Base-by-base conservation (phyloP, 2,797 vertebrate genomes). In the Zalophus californianus region DNA sequence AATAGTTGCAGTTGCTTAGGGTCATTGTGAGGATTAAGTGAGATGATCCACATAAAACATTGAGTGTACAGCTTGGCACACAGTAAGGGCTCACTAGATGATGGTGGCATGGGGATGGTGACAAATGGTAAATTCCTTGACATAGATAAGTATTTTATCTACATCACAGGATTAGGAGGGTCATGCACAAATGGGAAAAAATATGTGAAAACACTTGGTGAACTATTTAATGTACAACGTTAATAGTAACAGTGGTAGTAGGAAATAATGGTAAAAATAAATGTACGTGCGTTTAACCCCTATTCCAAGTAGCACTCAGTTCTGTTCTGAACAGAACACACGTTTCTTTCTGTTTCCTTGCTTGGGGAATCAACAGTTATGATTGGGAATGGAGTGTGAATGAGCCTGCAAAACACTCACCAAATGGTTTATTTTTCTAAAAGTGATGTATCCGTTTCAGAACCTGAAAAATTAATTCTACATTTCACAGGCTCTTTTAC, bases 401-500 rank as follows among this genome's bases (percentile, higher is more conserved):
- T 56, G 41, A 97, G 41, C 62, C 32, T 32, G 32, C 14, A 87
- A 79, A 92, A 35, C 54, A 91, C 29, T 68, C 68, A 72, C 50
- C 27, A 96, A 80, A 23, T 68, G 23, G 29, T 64, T 95, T 66
- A 75, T 75, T 95, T 97, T 94, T 66, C 48, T 92, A 86, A 94
- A 29, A 10, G 78, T 48, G 7, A 14, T 14, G 7, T 38, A 79
- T 93, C 80, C 85, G 2, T 97, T 96, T 94, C 80, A 97, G 92
- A 97, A 92, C 35, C 38, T 70, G n/a, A 94, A 93, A 85, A 86
- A 72, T 88, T 90, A 79, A 78, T 85, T 96, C 52, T 21, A 68
- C 66, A 86, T 89, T 94, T 95, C 64, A 91, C 23, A 86, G 64
- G 18, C 41, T 73, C 13, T 73, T 96, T 95, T 93, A 97, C 32